Evolutionary conservation across 64 coral and sea anemone species (phyloP), one percentile per base, ranked within the genome.

Genomic region (Catalaphyllia jardinei): DNA sequence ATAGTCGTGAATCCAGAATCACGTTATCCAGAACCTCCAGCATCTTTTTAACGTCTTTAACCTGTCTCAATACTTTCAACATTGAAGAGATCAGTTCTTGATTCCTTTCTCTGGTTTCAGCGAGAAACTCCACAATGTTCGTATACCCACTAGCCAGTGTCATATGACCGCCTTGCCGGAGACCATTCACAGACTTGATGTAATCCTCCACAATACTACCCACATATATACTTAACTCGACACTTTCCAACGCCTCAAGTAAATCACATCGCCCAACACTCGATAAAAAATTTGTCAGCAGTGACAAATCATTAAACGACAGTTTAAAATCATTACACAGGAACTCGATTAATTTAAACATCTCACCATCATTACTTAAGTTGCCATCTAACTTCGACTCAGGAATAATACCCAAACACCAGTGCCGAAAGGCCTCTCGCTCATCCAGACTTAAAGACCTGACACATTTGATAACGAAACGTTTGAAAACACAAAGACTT

Each of bases 281-380:
- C 13, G 15, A 22, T 22, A 83, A 31, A 65, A 65, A 65, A 19
- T 20, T 9, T 24, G n/a, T 65, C 14, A 83, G 61, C 15, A 62
- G 62, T 2, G 79, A 82, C 59, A 82, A 4, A 39, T 64, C 59
- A 10, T 17, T 42, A 11, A 29, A 59, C 14, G 60, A 63, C 60
- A 83, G 25, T 6, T 35, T 17, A 19, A 15, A 20, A 64, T 83
- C 29, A 63, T 67, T 19, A 16, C 25, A 17, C 17, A 83, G 30
- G 67, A 64, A 64, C 28, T 65, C 79, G 18, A 83, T 65, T 55
- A 63, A 83, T 55, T 22, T 65, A 1, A 83, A 83, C 16, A 83
- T 33, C 2, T 46, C 33, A 11, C 9, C 60, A n/a, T 65, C 59
- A 63, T 42, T 29, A 7, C 14, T 13, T 14, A 80, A 9, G 4